Conservation (phyloP, 2,888 invertebrate species). For the Heliconius ethilla region DNA sequence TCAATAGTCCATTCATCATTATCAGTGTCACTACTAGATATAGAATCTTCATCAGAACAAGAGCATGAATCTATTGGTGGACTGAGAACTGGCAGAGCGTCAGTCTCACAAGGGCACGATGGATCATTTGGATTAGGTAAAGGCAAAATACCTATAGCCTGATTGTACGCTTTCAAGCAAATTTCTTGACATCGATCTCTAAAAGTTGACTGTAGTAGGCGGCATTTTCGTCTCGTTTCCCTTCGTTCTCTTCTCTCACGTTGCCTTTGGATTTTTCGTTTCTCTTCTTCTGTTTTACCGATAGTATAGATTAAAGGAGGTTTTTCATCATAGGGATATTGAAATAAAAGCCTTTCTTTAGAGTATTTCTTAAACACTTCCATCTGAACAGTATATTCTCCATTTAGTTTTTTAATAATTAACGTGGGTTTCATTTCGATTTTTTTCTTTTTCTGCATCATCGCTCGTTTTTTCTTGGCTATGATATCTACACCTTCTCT, state of each 20-base stretch:
- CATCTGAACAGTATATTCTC: slow-evolving; percentile 74
- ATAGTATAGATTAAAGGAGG: slow-evolving; percentile 69
- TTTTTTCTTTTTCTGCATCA: slow-evolving; percentile 71
- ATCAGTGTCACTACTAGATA: slow-evolving; percentile 71
- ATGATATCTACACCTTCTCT: slow-evolving; percentile 67
- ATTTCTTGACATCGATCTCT: slow-evolving; percentile 76
- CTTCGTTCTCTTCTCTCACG: slow-evolving; percentile 70
- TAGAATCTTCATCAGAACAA: slow-evolving; percentile 67
- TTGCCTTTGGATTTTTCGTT: slow-evolving; percentile 62
- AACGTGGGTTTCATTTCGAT: slow-evolving; percentile 71
- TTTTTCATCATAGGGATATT: slow-evolving; percentile 76
- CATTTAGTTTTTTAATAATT: slow-evolving; percentile 66
- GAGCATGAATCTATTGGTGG: slow-evolving; percentile 73
- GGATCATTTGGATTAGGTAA: slow-evolving; percentile 69
- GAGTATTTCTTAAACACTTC: slow-evolving; percentile 77
- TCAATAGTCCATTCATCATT: slow-evolving; percentile 75
- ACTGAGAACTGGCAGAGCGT: slow-evolving; percentile 48
- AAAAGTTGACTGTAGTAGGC: slow-evolving; percentile 71
- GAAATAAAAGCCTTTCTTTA: slow-evolving; percentile 67
- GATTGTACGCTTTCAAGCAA: slow-evolving; percentile 76
- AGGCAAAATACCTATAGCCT: slow-evolving; percentile 72
- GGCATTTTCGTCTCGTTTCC: slow-evolving; percentile 70
- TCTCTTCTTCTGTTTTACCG: slow-evolving; percentile 72
- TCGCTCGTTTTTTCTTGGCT: slow-evolving; percentile 71
- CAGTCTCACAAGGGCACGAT: slow-evolving; percentile 67